A percentile compares a stretch with the other conserved stretches of the same genome.
Conservation (phyloP, 2,113 vertebrate species). For the Thinocorus orbignyianus region DNA sequence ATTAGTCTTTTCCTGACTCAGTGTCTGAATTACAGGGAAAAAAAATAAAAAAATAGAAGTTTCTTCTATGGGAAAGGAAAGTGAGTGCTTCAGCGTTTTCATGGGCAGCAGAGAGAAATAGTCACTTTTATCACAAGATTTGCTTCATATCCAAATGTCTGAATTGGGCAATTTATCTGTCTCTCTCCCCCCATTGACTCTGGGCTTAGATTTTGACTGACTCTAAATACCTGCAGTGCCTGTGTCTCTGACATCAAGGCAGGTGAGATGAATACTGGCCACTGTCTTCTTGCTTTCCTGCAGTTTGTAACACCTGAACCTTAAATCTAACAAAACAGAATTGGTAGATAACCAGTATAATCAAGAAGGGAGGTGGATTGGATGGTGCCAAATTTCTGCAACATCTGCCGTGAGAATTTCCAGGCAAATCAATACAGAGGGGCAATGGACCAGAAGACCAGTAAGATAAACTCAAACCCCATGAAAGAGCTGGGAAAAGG, state of each 20-base stretch:
- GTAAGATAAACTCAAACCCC: neutral
- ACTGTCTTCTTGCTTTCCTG: neutral
- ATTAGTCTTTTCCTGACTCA: neutral
- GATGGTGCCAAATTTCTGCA: neutral
- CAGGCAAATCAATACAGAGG: neutral
- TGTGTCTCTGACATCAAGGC: neutral
- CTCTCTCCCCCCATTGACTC: neutral
- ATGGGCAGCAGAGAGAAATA: neutral
- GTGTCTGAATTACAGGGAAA: neutral
- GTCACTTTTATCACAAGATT: neutral
- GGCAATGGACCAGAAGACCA: neutral
- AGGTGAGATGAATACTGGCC: neutral
- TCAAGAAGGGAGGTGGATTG: neutral
- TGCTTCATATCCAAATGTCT: neutral
- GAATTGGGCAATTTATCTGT: neutral
- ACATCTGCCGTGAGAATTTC: neutral
- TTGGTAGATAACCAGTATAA: neutral
- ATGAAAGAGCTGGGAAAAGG: neutral
- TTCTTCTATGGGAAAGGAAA: neutral
- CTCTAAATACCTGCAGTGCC: neutral
- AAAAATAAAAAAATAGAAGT: neutral
- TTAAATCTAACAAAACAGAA: neutral
- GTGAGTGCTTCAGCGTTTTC: neutral
- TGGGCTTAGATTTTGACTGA: neutral
- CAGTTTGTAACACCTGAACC: neutral